Base-by-base conservation (phyloP, 2,797 vertebrate genomes). In the Merluccius polli region DNA sequence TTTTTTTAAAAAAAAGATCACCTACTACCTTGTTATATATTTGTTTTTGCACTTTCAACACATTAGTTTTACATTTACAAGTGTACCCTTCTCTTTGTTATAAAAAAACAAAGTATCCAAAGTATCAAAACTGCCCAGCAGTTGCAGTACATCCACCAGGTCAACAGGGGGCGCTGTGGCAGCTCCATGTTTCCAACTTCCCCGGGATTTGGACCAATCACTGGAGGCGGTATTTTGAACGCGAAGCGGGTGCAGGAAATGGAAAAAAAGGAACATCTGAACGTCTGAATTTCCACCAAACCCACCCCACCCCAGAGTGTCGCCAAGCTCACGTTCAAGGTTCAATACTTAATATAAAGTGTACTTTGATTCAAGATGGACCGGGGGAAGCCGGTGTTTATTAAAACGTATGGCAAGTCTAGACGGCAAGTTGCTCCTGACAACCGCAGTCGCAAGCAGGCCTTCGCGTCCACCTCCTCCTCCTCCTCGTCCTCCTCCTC, bases 401-500 rank as follows among this genome's bases (percentile, higher is more conserved):
- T 95, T 21, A 94, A 88, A 48, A 95, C 94, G 0, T 95, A 95
- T 67, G 91, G 92, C 0, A 93, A 81, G 75, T 80, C 80, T 9
- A 85, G 4, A 31, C 87, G 89, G 3, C 89, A 89, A 32, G 0
- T 93, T 41, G 71, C 92, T 0, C 90, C 90, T 0, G 84, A 91
- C 1, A 65, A 83, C 78, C 89, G 83, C 1, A 65, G 82, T 77
- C 89, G 83, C 13, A 93, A 86, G 36, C 73, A 74, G 59, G 87
- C 71, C n/a, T 94, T 94, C 76, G 92, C 93, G 18, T 93, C 84
- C 86, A 75, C 83, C 0, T 90, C 90, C 0, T 82, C 81, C 12
- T 90, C 93, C 3, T 16, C 83, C 0, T 73, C 93, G 18, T 93
- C 84, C 86, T 74, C 83, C 0, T 90, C 90, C 0, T 82, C 81